Evolutionary conservation across 2,113 vertebrate genomes (phyloP).

Genomic region (Corvus moneduloides): DNA sequence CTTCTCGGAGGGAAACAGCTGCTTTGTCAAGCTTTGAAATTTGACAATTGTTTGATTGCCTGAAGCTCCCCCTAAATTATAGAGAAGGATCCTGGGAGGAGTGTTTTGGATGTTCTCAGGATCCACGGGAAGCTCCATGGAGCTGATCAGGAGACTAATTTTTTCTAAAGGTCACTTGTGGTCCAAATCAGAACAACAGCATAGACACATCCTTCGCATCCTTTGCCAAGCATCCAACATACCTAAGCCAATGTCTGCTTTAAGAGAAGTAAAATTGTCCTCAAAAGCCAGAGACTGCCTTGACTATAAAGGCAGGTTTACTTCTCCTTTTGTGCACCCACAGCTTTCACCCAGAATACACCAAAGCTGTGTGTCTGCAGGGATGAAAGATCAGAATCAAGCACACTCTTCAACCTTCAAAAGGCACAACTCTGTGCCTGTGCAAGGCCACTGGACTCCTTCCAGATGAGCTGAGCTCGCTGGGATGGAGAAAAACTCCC

Average conservation of each 20-base stretch:
- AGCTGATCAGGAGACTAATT: neutral
- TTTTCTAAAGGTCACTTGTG: neutral
- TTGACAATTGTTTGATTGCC: neutral
- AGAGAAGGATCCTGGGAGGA: neutral
- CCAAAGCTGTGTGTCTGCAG: accelerated
- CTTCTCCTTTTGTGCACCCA: neutral
- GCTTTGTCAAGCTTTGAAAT: neutral
- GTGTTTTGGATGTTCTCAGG: neutral
- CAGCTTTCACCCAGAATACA: neutral
- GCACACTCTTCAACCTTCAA: neutral
- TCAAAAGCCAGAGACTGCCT: neutral
- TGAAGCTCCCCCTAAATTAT: neutral
- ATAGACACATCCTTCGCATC: neutral
- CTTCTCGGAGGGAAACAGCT: neutral
- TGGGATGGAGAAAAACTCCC: neutral
- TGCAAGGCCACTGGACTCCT: neutral
- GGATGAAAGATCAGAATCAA: neutral
- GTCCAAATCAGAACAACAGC: neutral
- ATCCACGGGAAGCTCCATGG: neutral
- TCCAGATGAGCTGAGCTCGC: neutral
- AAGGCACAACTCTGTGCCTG: neutral
- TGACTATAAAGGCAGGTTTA: neutral
- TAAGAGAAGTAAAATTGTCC: neutral
- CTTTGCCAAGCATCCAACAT: neutral
- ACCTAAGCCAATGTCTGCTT: neutral